phyloP scores from a whole-genome alignment of 1,140 invertebrate genomes.

The Cyrtorhinus lividipennis region DNA sequence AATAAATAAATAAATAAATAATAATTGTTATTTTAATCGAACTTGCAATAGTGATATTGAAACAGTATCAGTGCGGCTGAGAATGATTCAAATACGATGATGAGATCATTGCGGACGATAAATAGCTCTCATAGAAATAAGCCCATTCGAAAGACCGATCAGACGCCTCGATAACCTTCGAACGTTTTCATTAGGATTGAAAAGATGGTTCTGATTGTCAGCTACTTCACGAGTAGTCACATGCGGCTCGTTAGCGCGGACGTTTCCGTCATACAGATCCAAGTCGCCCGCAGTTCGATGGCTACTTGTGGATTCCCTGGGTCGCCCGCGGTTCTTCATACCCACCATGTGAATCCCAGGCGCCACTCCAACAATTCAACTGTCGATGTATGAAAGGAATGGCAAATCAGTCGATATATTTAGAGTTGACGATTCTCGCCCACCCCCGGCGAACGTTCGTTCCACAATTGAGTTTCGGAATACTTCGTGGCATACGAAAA shows the following conservation, averaged over 20 bases:
- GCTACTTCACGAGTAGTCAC: not conserved
- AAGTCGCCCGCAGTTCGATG: not conserved
- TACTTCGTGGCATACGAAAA: not conserved
- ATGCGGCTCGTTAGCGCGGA: not conserved
- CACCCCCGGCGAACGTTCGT: not conserved
- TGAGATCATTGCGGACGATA: too few relatives aligned
- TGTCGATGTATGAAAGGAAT: not conserved
- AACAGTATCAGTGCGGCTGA: too few relatives aligned
- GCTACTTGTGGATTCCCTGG: not conserved
- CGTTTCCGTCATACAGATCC: not conserved
- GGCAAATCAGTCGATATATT: not conserved
- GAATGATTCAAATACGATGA: too few relatives aligned
- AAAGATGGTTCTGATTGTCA: not conserved
- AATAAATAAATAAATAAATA: too few relatives aligned
- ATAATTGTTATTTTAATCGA: too few relatives aligned
- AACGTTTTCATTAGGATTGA: not conserved
- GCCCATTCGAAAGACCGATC: too few relatives aligned
- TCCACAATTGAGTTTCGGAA: too few relatives aligned
- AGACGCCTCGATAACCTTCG: too few relatives aligned
- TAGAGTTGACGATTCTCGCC: not conserved
- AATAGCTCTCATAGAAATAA: too few relatives aligned
- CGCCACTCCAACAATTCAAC: not conserved
- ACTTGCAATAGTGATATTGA: too few relatives aligned
- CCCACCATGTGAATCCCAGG: not conserved
- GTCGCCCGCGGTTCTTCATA: not conserved